Conservation (phyloP, 2,113 vertebrate genomes). For the Prunella himalayana region DNA sequence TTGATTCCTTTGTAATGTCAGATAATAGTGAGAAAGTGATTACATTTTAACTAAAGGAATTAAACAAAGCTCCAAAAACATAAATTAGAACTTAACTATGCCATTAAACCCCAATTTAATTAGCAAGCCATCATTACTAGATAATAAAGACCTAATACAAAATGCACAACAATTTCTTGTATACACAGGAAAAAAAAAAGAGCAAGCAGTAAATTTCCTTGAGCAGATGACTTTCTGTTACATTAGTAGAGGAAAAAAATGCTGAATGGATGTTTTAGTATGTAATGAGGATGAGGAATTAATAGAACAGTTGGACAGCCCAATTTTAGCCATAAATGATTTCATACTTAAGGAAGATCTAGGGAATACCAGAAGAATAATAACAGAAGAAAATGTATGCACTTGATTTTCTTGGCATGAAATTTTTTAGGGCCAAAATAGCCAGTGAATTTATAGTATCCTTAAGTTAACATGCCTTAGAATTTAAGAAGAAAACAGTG, state of each 20-base stretch:
- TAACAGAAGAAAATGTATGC: neutral
- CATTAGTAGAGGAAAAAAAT: constrained; percentile 64
- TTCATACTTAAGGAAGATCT: constrained; percentile 38
- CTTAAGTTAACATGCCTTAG: neutral
- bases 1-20: constrained; percentile 54
- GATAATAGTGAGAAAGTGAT: constrained; percentile 72
- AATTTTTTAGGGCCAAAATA: neutral
- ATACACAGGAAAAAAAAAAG: constrained; percentile 60
- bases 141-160: constrained; percentile 75
- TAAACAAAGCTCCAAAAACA: constrained; percentile 78
- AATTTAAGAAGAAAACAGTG: neutral
- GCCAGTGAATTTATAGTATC: neutral
- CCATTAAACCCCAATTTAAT: constrained; percentile 79
- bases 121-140: constrained; percentile 76
- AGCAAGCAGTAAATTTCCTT: constrained; percentile 72
- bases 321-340: constrained; percentile 51
- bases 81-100: constrained; percentile 83
- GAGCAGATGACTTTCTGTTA: constrained; percentile 72
- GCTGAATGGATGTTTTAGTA: constrained; percentile 70
- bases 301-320: constrained; percentile 59
- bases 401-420: neutral
- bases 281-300: constrained; percentile 62
- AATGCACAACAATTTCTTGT: constrained; percentile 69
- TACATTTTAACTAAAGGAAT: constrained; percentile 75
- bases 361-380: constrained; percentile 2